Evolutionary conservation across 2,888 invertebrate genomes (phyloP).

Genomic region (Apantesis nais): DNA sequence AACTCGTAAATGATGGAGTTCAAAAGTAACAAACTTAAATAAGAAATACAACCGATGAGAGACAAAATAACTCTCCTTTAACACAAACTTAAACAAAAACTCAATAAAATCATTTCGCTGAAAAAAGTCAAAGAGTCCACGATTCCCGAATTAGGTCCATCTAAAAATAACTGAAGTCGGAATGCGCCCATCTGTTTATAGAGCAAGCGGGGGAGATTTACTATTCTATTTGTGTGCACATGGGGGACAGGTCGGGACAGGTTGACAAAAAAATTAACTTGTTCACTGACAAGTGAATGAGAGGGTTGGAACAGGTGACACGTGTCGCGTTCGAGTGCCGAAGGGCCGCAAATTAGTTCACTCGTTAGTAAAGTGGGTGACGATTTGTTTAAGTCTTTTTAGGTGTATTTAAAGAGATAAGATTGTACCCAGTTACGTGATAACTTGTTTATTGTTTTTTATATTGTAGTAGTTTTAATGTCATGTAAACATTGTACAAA

Average conservation of each 20-base stretch:
- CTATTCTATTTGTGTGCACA: constrained; percentile 61
- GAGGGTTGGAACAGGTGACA: constrained; percentile 47
- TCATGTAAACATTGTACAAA: neutral
- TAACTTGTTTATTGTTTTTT: neutral
- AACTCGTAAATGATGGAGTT: neutral
- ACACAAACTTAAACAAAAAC: constrained; percentile 31
- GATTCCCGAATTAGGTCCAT: constrained; percentile 74
- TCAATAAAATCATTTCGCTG: constrained; percentile 40
- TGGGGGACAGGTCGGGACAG: constrained; percentile 67
- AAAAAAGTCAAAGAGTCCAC: constrained; percentile 54
- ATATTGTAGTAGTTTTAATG: neutral
- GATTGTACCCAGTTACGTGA: neutral
- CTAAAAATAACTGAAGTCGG: constrained; percentile 71
- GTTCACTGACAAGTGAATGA: constrained; percentile 44
- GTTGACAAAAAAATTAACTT: constrained; percentile 61
- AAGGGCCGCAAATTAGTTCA: constrained; percentile 18
- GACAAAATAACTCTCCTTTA: constrained; percentile 17
- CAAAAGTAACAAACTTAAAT: neutral
- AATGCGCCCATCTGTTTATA: constrained; percentile 81
- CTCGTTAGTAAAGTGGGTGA: constrained; percentile 20
- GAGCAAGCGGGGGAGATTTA: constrained; percentile 74
- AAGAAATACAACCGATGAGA: neutral
- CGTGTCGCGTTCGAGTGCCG: constrained; percentile 30
- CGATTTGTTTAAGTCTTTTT: constrained; percentile 6
- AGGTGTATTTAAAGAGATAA: neutral